Evolutionary conservation across 1,140 invertebrate genomes (phyloP), one percentile per base, ranked within the genome.

Genomic region (Thaumatotibia leucotreta): DNA sequence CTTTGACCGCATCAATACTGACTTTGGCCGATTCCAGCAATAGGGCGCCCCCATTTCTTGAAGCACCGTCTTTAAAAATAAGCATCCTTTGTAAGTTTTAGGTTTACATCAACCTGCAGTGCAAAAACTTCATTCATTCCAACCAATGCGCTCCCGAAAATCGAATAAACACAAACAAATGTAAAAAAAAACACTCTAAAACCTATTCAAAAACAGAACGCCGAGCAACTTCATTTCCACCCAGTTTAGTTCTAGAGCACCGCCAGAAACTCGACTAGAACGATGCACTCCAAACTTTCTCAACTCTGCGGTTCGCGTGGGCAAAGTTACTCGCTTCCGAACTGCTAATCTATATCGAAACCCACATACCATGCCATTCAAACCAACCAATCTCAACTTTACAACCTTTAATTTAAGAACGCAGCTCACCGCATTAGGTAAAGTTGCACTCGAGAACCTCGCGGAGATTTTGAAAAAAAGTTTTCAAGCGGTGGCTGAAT

Each of bases 231-330:
- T 69, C 73, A 74, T 78, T 74, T 76, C 74, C 72, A 78, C 66
- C 63, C 72, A 61, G 72, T 79, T 79, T 76, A 76, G 72, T 76
- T 74, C 52, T 71, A 75, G 71, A 75, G 76, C 70, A 64, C 68
- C 64, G 61, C 64, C 50, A 69, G 33, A 17, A 79, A 76, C 76
- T 79, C 70, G 52, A 58, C 52, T 58, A 58, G 23, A 58, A 61
- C 70, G 69, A 70, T 76, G 70, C 74, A 76, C 72, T 79, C 67
- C 66, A 76, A 76, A 79, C 68, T 76, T 79, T 73, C 63, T 65
- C 39, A 63, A 50, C 58, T 64, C 71, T 66, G 74, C 61, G 74
- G 74, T 65, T 67, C 64, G 65, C 64, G 17, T 45, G 23, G 52
- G 52, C 49, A 68, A 74, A 76, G 72, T 74, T 78, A 32, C 23